Evolutionary conservation across 2,888 invertebrate species (phyloP), one percentile per base, ranked within the genome.

Genomic region (Drosophila leonis): DNA sequence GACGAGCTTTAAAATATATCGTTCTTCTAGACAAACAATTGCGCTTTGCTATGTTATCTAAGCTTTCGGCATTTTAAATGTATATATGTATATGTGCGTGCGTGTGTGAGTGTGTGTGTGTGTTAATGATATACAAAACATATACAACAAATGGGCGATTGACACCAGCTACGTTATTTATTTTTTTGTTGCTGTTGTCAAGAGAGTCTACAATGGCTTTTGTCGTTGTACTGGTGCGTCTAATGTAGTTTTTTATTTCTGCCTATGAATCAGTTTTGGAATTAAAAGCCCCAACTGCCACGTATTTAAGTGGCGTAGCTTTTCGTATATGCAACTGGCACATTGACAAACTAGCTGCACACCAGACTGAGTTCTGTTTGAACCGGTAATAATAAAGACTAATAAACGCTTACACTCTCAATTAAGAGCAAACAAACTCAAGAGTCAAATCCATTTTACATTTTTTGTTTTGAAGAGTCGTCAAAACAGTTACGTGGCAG

Each of bases 241-340:
- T 61, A 4, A 49, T 41, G 29, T 31, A 35, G 10, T 54, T 65
- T 69, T 55, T 41, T 55, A 35, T 71, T 61, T 62, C 29, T 72
- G 69, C 69, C 52, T 44, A 61, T 60, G 79, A 78, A 70, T 78
- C 65, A 79, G 61, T 66, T 78, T 64, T 13, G 1, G 1, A 33
- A 29, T 41, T 52, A 35, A 10, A 44, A 29, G 8, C 27, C 6
- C 44, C 29, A 15, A 29, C 20, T 61, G 72, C 76, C 65, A 74
- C 59, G 70, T 76, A 59, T 46, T 55, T 52, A 41, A 35, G 41
- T 49, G 44, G 10, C 13, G 12, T 13, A 20, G 20, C 10, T 20
- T 37, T 37, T 10, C 18, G 41, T 24, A 10, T 13, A 15, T 48
- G 42, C 35, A 65, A 7, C n/a, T 18, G 27, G n/a, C 13, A 44